Evolutionary conservation across 2,113 vertebrate species (phyloP), one percentile per base, ranked within the genome.

Genomic region (Muscicapa adusta): DNA sequence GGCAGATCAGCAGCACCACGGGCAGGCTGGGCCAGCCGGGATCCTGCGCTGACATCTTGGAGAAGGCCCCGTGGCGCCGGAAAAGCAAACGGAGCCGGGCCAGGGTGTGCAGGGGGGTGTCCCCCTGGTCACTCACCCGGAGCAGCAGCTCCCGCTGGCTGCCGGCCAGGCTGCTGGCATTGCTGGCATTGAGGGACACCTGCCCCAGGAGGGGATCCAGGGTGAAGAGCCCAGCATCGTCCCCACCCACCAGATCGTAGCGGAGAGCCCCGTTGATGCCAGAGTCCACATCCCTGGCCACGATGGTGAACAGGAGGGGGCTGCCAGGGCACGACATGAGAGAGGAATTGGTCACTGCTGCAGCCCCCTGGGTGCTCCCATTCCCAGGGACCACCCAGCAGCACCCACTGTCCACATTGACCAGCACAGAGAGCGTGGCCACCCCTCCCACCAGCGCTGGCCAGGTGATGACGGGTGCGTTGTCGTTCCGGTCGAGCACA

Each of bases 401-500:
- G 57, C 96, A 97, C 15, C 99, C 99, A 0, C 97, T 98, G 82
- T 98, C 98, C 3, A 75, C 91, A 10, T 98, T 98, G 40, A 99
- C 98, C 12, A 99, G 98, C 43, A 99, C 89, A 0, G 96, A 98
- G 10, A 99, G 85, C 5, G 65, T 97, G 70, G 98, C 98, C 24
- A 86, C 71, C 1, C 98, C 98, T 38, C 97, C 98, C 34, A 97
- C 98, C 22, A 99, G 97, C 8, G 19, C 89, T 1, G 99, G 99
- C 6, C 96, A 88, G 5, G 94, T 97, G 88, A 99, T 98, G 51
- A 98, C 8, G 0, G 99, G 99, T 7, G 95, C 85, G 2, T 99
- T 99, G 95, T 99, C 99, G 0, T 99, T 99, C 67, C 47, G 94
- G 79, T 99, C 99, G 3, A 98, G 97, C 42, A 99, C 85, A 42